Conservation (phyloP, 2,888 invertebrate genomes). For the Andrena praecox region DNA sequence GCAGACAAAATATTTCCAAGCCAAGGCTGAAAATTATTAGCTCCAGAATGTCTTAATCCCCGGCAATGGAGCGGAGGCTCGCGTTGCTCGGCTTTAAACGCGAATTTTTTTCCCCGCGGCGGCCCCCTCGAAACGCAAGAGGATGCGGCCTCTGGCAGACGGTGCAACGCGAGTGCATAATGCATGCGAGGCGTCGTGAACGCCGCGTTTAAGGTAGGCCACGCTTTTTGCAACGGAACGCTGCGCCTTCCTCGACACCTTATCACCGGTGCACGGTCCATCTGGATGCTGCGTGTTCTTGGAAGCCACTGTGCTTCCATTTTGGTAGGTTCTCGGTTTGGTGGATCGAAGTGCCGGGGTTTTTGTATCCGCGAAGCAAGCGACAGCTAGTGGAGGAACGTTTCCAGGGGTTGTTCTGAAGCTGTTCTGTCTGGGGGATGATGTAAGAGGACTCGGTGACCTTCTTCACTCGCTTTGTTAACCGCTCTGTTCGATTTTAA, state of each 20-base stretch:
- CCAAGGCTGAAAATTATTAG: slow-evolving; percentile 82
- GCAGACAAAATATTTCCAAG: slow-evolving; percentile 78
- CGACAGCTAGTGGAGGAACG: too few species aligned
- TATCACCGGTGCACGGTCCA: slow-evolving; percentile 23
- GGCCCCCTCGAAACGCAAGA: slow-evolving; percentile 34
- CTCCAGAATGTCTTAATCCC: slow-evolving; percentile 83
- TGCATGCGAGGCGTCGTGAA: slow-evolving; percentile 58
- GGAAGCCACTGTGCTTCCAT: not conserved
- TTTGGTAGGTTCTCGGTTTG: not conserved
- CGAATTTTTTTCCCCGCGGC: slow-evolving; percentile 70
- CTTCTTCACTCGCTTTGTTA: too few species aligned
- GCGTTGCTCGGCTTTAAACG: slow-evolving; percentile 75
- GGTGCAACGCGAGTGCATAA: slow-evolving; percentile 60
- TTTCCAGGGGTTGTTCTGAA: too few species aligned
- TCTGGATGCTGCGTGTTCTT: not conserved
- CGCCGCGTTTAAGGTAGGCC: slow-evolving; percentile 53
- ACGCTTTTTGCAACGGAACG: slow-evolving; percentile 15
- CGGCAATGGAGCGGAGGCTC: slow-evolving; percentile 69
- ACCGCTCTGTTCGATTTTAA: too few species aligned
- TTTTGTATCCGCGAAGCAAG: too few species aligned
- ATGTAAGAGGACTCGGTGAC: too few species aligned
- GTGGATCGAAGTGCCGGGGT: too few species aligned
- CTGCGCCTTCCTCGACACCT: slow-evolving; percentile 33
- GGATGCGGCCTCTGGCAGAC: slow-evolving; percentile 44
- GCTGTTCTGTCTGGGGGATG: too few species aligned